phyloP scores from a whole-genome alignment of 2,797 vertebrate species.

The Melanotaenia maccullochi region DNA sequence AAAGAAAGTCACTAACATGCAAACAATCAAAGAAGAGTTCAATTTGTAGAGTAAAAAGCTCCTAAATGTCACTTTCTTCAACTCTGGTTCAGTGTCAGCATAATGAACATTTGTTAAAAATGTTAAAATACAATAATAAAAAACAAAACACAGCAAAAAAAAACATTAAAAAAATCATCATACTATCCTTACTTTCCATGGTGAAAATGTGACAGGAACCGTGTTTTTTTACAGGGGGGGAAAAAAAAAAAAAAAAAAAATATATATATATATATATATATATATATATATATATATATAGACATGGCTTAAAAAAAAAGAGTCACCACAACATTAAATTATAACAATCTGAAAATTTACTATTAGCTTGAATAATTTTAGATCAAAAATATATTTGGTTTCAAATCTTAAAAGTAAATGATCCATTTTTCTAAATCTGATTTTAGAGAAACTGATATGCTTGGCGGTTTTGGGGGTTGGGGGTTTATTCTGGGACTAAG shows the following conservation, averaged over 20 bases:
- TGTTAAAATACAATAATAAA: too few species aligned
- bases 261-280: too few species aligned
- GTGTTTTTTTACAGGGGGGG: too few species aligned
- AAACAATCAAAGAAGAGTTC: neutral
- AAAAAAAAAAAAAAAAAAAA: neutral
- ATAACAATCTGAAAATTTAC: neutral
- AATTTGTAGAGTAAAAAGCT: neutral
- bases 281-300: neutral
- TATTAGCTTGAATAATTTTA: neutral
- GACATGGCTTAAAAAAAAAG: neutral
- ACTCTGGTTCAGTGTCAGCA: too few species aligned
- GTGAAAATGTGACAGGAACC: fast-evolving
- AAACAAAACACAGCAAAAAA: neutral
- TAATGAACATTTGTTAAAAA: too few species aligned
- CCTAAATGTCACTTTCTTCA: constrained; percentile 3
- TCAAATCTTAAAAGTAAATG: neutral
- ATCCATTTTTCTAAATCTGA: too few species aligned
- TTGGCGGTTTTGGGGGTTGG: too few species aligned
- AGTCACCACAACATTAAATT: neutral
- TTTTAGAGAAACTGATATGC: too few species aligned
- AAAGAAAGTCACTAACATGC: too few species aligned
- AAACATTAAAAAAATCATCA: neutral
- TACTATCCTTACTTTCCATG: neutral
- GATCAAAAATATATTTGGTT: neutral
- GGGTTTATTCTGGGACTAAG: too few species aligned